Percentiles rank a stretch among this genome's conserved stretches.
Evolutionary conservation across 2,113 vertebrate species (phyloP).

Genomic region (Chamaetylas fuelleborni): DNA sequence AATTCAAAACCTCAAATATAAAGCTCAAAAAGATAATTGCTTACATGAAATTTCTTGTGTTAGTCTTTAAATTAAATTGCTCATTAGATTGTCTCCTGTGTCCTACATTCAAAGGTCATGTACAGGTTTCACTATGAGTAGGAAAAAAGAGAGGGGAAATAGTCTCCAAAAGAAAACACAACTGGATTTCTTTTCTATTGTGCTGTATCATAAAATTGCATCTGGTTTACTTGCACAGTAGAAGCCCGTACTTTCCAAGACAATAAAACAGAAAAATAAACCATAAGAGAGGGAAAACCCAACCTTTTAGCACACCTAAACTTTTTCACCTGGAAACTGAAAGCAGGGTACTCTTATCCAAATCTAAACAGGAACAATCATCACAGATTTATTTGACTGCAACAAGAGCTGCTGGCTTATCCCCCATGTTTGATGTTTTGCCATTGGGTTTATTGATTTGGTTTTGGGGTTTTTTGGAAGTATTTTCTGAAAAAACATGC

Average conservation of each 20-base stretch:
- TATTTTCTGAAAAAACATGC: not conserved
- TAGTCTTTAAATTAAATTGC: not conserved
- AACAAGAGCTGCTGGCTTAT: not conserved
- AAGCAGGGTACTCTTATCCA: not conserved
- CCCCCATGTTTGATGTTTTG: not conserved
- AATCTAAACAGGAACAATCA: not conserved
- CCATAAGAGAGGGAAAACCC: not conserved
- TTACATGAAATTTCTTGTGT: not conserved
- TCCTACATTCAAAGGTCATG: not conserved
- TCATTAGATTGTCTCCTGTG: not conserved
- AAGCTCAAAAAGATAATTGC: not conserved
- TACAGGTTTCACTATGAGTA: not conserved
- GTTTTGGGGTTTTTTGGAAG: accelerated
- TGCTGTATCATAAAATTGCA: not conserved
- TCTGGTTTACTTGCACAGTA: not conserved
- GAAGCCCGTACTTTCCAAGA: not conserved
- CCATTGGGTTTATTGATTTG: not conserved
- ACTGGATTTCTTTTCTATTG: not conserved
- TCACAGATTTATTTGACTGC: not conserved
- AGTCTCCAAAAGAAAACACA: not conserved
- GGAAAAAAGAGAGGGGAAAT: not conserved
- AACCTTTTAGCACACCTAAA: not conserved
- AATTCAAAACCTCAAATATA: not conserved
- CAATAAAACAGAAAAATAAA: not conserved
- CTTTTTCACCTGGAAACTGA: not conserved